Evolutionary conservation across 1,140 invertebrate species (phyloP), one percentile per base, ranked within the genome.

Genomic region (Ostrea edulis): DNA sequence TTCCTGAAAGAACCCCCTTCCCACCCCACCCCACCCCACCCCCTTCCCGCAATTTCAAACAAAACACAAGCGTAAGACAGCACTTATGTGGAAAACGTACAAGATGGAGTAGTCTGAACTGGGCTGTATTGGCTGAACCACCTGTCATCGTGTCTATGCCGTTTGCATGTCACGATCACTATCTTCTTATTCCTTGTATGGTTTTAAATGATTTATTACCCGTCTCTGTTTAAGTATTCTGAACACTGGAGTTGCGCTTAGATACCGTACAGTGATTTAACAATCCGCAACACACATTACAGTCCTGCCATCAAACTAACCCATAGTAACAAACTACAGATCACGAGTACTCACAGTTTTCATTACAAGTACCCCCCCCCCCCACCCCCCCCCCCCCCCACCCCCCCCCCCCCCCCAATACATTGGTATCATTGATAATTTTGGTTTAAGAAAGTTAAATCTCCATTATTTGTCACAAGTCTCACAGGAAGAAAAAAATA

Each of bases 111-210:
- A 44, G 35, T 44, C 35, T 44, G 35, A 44, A 44, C 5, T 44
- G 35, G 35, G 1, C 35, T 44, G 35, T 2, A 44, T 44, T 44
- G 35, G 35, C 35, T 44, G 35, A 44, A 44, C 35, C 35, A 44
- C 35, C n/a, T 62, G 55, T 62, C 55, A 62, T 62, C 55, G 14
- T 62, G 14, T 62, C 55, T 62, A n/a, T 58, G 11, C 20, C 35
- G 35, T 44, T 44, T 44, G 5, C 5, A 44, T 44, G 35, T 44
- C 35, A 62, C 2, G 55, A 62, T 62, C 55, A 62, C n/a, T 20
- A 62, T 62, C 55, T 62, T 62, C n/a, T 62, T 62, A 62, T 62
- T 62, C n/a, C 55, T 17, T 62, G 17, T 62, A n/a, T 62, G 55
- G n/a, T 7, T 62, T 62, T 62, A 62, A 62, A 62, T 2, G n/a